phyloP scores from a whole-genome alignment of 2,888 invertebrate species.

The Hyalella azteca region DNA sequence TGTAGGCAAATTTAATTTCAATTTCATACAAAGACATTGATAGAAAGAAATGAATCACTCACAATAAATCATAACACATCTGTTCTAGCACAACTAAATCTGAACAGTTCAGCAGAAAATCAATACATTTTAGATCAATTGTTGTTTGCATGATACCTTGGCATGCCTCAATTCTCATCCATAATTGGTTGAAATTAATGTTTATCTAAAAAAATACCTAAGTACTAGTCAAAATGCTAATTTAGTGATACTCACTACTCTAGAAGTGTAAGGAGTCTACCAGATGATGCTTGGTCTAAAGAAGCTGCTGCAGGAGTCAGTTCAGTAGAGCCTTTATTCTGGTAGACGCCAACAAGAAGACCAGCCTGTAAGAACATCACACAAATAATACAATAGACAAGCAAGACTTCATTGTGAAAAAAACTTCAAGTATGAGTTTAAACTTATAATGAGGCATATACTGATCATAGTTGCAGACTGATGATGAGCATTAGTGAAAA shows the following conservation, averaged over 20 bases:
- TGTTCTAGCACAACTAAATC: no score
- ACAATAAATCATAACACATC: no score
- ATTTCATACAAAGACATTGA: no score
- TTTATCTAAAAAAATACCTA: not conserved
- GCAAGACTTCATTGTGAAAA: not conserved
- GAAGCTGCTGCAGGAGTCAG: conserved; percentile 42
- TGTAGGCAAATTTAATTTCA: no score
- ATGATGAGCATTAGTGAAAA: no score
- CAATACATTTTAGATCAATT: not conserved
- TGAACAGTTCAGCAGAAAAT: not conserved
- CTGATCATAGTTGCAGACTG: no score
- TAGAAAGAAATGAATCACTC: no score
- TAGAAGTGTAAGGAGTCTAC: conserved; percentile 42
- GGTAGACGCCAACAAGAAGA: conserved; percentile 49
- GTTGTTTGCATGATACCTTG: not conserved
- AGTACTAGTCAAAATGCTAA: not conserved
- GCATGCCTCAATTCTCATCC: not conserved
- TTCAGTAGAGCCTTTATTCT: conserved; percentile 29
- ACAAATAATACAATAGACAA: not conserved
- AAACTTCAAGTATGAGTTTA: not conserved
- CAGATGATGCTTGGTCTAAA: conserved; percentile 41
- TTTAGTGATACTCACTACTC: conserved; percentile 44
- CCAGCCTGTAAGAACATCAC: conserved; percentile 39
- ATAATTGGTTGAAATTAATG: not conserved
- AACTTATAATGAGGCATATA: no score